These are phyloP conservation scores for Pseudocheirus occidentalis DNA, from an alignment of 2,797 vertebrate species.

Conservation along the genomic window DNA sequence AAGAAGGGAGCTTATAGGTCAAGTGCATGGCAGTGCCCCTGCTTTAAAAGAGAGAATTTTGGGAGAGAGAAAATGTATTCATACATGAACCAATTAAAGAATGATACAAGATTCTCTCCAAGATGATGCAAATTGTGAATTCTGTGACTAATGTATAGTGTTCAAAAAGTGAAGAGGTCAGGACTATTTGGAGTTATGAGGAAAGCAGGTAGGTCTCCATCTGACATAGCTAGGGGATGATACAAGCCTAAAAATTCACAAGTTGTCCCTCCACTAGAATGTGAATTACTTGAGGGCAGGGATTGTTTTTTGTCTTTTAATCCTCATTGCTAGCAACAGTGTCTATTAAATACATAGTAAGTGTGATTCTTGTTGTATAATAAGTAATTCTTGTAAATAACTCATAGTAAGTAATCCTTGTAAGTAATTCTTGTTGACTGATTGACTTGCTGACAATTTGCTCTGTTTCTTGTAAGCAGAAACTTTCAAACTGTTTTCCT, in stretches of 20 bases:
- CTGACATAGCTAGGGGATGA: background rate
- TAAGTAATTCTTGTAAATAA: too few relatives aligned
- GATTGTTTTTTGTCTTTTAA: background rate
- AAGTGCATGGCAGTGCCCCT: background rate
- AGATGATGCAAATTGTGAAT: background rate
- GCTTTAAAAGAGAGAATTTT: slow-evolving; percentile 44
- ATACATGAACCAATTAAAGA: background rate
- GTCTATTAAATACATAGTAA: background rate
- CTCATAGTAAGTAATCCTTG: too few relatives aligned
- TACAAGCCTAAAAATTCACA: background rate
- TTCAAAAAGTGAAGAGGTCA: background rate
- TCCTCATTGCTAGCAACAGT: background rate
- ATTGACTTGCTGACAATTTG: background rate
- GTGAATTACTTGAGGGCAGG: background rate
- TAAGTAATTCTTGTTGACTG: background rate
- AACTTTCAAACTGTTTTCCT: background rate
- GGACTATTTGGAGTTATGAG: background rate
- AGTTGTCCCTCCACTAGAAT: background rate
- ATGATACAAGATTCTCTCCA: background rate
- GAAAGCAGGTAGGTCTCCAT: background rate
- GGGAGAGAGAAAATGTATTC: background rate
- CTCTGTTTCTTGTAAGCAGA: background rate
- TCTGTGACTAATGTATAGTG: background rate
- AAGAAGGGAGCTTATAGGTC: slow-evolving; percentile 5
- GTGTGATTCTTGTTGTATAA: too few relatives aligned